Evolutionary conservation across 2,888 invertebrate species (phyloP), one percentile per base, ranked within the genome.

Genomic region (Geotrupes spiniger): DNA sequence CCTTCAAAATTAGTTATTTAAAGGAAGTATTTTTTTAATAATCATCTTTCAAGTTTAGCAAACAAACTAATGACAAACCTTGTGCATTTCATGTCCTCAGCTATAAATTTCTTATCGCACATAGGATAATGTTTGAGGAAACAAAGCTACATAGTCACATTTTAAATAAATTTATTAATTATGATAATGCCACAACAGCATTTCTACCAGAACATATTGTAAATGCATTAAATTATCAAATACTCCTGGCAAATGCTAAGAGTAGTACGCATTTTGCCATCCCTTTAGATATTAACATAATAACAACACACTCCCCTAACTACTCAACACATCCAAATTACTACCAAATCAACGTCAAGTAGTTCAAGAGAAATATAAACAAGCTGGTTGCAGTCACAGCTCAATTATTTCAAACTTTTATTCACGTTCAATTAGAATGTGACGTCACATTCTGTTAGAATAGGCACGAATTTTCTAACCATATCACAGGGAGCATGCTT

Each of bases 361-460:
- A 37, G 37, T 15, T 21, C 33, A 42, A 49, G 50, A 42, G 46
- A 46, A 42, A 50, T 46, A 47, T 40, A 48, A 46, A 45, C 46
- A 52, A 47, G 60, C 63, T 61, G 60, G 69, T 71, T 71, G 72
- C 72, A 72, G 72, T 71, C 71, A 72, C 72, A 72, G 72, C 72
- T 70, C 69, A 69, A 59, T 60, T 60, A 54, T 41, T 27, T 48
- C 42, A 43, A 46, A 47, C 33, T 12, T 33, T 21, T 33, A 33
- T 56, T 54, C 50, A 49, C 51, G 48, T 51, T 52, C 49, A 10
- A 14, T 31, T 15, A n/a, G 14, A 55, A 56, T 57, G 60, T 55
- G 62, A 52, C 53, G 52, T 54, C 63, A 62, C 63, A 65, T 64
- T 61, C 62, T 61, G 66, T 68, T 67, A 68, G 66, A 66, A 66